These are phyloP conservation scores for Troilus luridus DNA, from an alignment of 2,888 invertebrate genomes.

Conservation along the genomic window DNA sequence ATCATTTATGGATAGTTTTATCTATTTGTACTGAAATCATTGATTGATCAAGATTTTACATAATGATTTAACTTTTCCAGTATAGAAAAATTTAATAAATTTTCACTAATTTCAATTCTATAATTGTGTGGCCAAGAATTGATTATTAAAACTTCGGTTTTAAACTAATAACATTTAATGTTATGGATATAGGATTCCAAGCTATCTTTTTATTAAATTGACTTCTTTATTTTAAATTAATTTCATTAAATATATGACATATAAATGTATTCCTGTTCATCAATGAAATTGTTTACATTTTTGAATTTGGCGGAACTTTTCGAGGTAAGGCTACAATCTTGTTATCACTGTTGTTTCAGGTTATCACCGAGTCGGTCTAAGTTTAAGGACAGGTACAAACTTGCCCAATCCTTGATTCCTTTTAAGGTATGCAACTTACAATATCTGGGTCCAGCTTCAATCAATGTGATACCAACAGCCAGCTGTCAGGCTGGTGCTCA, in stretches of 20 bases:
- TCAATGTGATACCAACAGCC: not conserved
- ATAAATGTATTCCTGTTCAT: not conserved
- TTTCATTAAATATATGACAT: not conserved
- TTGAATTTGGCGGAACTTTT: slow-evolving; percentile 7
- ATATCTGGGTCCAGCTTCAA: not conserved
- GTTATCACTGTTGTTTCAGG: slow-evolving; percentile 13
- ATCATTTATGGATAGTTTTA: too few species aligned
- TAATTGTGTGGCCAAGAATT: too few species aligned
- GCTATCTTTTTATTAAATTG: too few species aligned
- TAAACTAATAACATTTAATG: too few species aligned
- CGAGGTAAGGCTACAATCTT: not conserved
- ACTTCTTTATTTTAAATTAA: too few species aligned
- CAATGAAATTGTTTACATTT: not conserved
- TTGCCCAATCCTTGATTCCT: slow-evolving; percentile 26
- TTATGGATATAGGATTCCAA: too few species aligned
- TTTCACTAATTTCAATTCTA: too few species aligned
- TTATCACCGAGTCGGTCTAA: slow-evolving; percentile 12
- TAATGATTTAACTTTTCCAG: too few species aligned
- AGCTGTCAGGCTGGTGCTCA: not conserved
- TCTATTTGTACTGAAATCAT: too few species aligned
- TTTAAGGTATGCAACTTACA: slow-evolving; percentile 21
- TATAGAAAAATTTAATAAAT: too few species aligned
- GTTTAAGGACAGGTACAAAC: slow-evolving; percentile 28
- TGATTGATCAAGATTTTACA: too few species aligned
- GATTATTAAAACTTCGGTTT: too few species aligned